phyloP scores from a whole-genome alignment of 2,888 invertebrate species.

The Gnatocerus cornutus region DNA sequence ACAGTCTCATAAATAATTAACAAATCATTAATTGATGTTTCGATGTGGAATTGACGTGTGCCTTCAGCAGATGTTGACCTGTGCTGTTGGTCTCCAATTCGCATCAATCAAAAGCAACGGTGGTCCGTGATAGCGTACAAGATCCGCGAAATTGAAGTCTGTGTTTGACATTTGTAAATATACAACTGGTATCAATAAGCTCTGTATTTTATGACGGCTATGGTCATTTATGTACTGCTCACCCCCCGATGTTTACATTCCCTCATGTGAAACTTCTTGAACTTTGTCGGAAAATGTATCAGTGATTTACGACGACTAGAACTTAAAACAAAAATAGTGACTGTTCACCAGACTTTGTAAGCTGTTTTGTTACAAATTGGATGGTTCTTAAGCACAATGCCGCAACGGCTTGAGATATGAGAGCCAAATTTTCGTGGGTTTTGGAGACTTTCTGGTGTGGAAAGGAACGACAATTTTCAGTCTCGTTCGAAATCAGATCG shows the following conservation, averaged over 20 bases:
- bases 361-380: not conserved
- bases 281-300: not conserved
- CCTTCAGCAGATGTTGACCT: conserved; percentile 52
- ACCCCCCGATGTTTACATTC: not conserved
- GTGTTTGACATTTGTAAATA: conserved; percentile 54
- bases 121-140: conserved; percentile 50
- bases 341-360: not conserved
- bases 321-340: conserved; percentile 9
- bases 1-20: conserved; percentile 50
- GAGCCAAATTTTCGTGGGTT: not conserved
- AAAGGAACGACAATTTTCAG: not conserved
- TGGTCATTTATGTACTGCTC: conserved; percentile 31
- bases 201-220: conserved; percentile 41
- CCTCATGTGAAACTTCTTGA: conserved; percentile 11
- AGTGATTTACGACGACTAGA: conserved; percentile 5
- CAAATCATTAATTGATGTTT: conserved; percentile 51
- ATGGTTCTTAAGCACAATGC: not conserved
- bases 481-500: conserved; percentile 41
- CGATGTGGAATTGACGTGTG: conserved; percentile 52
- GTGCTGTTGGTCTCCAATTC: conserved; percentile 48
- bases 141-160: conserved; percentile 54
- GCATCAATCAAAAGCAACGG: conserved; percentile 56
- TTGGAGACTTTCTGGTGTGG: no score
- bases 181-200: conserved; percentile 50
- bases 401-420: not conserved